Conservation (phyloP, 2,888 invertebrate genomes). For the Parnassius mnemosyne region DNA sequence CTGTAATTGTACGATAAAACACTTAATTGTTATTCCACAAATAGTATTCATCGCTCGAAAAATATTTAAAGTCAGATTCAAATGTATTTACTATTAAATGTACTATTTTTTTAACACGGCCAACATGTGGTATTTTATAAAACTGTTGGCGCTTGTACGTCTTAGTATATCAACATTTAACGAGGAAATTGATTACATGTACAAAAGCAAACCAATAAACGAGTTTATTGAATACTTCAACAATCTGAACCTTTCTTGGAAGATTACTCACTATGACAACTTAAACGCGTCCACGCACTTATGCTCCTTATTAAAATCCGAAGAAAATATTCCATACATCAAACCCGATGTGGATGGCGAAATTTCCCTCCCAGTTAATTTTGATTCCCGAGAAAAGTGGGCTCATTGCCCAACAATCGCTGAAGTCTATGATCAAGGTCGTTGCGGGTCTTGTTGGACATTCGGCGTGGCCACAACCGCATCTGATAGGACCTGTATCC, state of each 20-base stretch:
- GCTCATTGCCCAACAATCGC: constrained; percentile 85
- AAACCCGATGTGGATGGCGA: neutral
- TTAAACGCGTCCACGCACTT: neutral
- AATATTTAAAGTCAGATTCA: neutral
- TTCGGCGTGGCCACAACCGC: constrained; percentile 90
- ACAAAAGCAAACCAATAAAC: neutral
- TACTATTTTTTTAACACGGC: neutral
- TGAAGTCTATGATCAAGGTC: constrained; percentile 87
- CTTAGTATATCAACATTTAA: neutral
- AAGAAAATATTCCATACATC: constrained; percentile 1
- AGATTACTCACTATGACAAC: neutral
- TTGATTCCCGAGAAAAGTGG: constrained; percentile 20
- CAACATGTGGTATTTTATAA: constrained; percentile 6
- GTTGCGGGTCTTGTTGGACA: constrained; percentile 94
- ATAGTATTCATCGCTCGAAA: neutral
- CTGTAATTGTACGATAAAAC: neutral
- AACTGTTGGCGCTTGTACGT: neutral
- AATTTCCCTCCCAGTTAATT: neutral
- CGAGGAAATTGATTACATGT: constrained; percentile 8
- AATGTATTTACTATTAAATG: no score
- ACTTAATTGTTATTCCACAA: neutral
- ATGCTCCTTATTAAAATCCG: neutral
- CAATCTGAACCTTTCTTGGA: constrained; percentile 6
- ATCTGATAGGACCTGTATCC: constrained; percentile 89
- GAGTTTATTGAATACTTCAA: constrained; percentile 14